Base-by-base conservation (phyloP, 2,888 invertebrate genomes). In the Uropetala carovei region DNA sequence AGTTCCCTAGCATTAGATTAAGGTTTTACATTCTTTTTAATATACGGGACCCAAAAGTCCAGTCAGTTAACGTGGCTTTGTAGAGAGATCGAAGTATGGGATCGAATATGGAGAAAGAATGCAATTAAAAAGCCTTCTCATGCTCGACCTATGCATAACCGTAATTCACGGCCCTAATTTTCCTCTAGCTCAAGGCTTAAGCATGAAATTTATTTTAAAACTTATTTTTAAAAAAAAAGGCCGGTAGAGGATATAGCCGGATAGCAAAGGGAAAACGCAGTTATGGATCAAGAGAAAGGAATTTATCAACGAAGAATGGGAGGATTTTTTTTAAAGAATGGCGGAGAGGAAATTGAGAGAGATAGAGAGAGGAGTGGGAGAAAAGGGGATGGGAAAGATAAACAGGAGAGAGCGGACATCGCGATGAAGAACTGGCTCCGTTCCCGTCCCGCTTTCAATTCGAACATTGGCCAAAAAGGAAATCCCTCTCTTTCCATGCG, bases 231-330 rank as follows among this genome's bases (percentile, higher is more conserved):
- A n/a, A n/a, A n/a, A n/a, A 75, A 75, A 75, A 27, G 75, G 75
- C 27, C 75, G n/a, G 27, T 27, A 27, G 22, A 18, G 60, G 60
- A 60, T 13, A 27, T 10, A 75, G 3, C 43, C 43, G 43, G 43
- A 5, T 5, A 43, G 43, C 43, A 75, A 68, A 75, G 22, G 27
- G 75, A 27, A 27, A 75, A 75, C 22, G 75, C 75, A 75, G 22
- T 27, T 75, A 22, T 27, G 75, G 22, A 75, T 75, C 75, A 13
- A 75, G 75, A 22, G 75, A 27, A 75, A 75, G 22, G 27, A 27
- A 75, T 75, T 75, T 75, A 75, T 75, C n/a, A n/a, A n/a, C n/a
- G 75, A 75, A 75, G 75, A 75, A 75, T 27, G 75, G 27, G 10
- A 4, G 9, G 9, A 18, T 68, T 68, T 22, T 68, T n/a, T 10